phyloP scores from a whole-genome alignment of 2,888 invertebrate genomes.

The Timema podura region DNA sequence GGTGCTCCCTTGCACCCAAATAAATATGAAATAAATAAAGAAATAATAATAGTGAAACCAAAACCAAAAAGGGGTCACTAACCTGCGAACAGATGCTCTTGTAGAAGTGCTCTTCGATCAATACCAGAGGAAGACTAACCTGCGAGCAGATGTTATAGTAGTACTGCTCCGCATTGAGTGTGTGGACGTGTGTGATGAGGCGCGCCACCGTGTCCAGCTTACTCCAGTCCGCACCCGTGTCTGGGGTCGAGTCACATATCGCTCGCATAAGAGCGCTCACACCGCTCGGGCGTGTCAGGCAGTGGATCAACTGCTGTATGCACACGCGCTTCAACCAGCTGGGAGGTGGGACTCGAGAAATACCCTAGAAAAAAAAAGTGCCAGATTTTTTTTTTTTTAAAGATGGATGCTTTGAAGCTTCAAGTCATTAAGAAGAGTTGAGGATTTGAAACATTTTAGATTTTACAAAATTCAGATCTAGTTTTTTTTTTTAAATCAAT shows the following conservation, averaged over 20 bases:
- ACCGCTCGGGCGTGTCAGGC: conserved; percentile 59
- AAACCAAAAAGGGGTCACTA: not conserved
- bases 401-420: no score
- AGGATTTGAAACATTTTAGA: no score
- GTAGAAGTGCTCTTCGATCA: no score
- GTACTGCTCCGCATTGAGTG: conserved; percentile 50
- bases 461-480: no score
- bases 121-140: conserved; percentile 34
- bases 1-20: not conserved
- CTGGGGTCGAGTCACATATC: conserved; percentile 57
- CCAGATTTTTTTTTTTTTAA: no score
- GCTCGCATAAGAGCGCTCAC: conserved; percentile 60
- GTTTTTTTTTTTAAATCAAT: no score
- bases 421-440: no score
- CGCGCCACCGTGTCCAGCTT: conserved; percentile 63
- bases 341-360: conserved; percentile 44
- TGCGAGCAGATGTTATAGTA: conserved; percentile 44
- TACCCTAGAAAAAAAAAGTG: not conserved
- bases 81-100: no score
- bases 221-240: conserved; percentile 61
- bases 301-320: conserved; percentile 55
- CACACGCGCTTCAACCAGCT: conserved; percentile 60
- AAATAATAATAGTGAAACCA: not conserved
- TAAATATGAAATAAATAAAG: conserved; percentile 17
- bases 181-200: conserved; percentile 53